phyloP scores from a whole-genome alignment of 2,888 invertebrate genomes.

The Capitulum mitella region DNA sequence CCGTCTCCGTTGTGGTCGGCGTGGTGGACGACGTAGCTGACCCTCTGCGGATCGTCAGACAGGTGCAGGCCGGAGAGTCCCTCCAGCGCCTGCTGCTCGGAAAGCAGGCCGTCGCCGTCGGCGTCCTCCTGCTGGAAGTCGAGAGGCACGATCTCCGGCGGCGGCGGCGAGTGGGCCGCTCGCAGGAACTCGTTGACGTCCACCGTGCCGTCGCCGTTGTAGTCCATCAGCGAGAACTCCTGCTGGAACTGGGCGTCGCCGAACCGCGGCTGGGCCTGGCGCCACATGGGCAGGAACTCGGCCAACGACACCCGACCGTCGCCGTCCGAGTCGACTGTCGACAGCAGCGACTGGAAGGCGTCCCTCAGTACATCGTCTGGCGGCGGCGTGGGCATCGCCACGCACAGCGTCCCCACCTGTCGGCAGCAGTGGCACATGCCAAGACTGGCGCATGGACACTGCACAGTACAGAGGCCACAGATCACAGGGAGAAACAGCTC shows the following conservation, averaged over 20 bases:
- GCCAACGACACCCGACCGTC: not conserved
- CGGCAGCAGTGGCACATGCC: too few relatives aligned
- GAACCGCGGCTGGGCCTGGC: not conserved
- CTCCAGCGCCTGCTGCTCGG: not conserved
- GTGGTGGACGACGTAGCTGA: not conserved
- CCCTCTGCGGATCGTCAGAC: not conserved
- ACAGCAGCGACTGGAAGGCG: not conserved
- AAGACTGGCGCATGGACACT: too few relatives aligned
- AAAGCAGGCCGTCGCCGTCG: not conserved
- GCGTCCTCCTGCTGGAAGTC: not conserved
- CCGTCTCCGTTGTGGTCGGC: constrained; percentile 1
- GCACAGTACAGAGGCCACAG: too few relatives aligned
- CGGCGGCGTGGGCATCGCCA: not conserved
- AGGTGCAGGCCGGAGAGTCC: not conserved
- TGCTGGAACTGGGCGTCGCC: not conserved
- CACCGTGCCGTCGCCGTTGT: not conserved
- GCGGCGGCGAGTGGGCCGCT: not conserved
- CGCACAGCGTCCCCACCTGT: constrained; percentile 1
- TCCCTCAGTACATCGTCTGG: not conserved
- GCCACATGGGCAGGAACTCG: not conserved
- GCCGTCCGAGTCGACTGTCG: not conserved
- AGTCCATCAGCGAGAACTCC: not conserved
- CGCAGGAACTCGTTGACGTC: not conserved
- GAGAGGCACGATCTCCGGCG: not conserved
- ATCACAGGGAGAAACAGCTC: too few relatives aligned